A percentile compares a stretch with the other conserved stretches of the same genome.
These are phyloP conservation scores for Vanessa atalanta DNA, from an alignment of 1,140 invertebrate genomes.

Conservation along the genomic window DNA sequence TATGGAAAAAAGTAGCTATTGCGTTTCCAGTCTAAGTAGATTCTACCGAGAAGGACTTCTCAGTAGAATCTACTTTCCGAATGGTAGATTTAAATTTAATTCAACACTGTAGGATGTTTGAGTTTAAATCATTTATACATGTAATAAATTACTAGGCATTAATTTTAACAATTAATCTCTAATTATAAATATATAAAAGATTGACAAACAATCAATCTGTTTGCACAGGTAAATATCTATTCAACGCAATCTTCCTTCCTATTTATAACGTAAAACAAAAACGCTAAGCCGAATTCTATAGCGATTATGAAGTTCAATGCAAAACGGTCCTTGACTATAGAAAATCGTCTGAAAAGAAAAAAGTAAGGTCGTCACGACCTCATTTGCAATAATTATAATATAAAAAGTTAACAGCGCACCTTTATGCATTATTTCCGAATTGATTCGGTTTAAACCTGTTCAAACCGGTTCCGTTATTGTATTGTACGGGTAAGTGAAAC, in stretches of 20 bases:
- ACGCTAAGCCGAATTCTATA: constrained; percentile 23
- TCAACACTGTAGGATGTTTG: too few species aligned
- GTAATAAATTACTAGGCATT: too few species aligned
- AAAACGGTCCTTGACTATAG: constrained; percentile 44
- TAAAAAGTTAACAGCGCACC: constrained; percentile 38
- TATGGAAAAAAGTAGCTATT: too few species aligned
- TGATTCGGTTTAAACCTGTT: constrained; percentile 10
- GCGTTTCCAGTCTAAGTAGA: too few species aligned
- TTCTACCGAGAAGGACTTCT: too few species aligned
- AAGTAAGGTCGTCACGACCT: constrained; percentile 53
- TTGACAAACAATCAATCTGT: neutral
- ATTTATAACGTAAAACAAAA: constrained; percentile 8
- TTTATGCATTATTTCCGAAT: constrained; percentile 33
- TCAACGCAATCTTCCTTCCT: neutral
- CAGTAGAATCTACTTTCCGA: too few species aligned
- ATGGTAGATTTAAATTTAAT: too few species aligned
- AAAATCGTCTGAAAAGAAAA: constrained; percentile 51
- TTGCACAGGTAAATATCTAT: neutral
- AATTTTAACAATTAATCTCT: too few species aligned
- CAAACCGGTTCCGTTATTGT: constrained; percentile 18
- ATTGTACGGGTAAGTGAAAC: neutral
- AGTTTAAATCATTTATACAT: too few species aligned
- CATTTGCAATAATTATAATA: constrained; percentile 50
- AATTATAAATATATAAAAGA: neutral
- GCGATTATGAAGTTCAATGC: constrained; percentile 33